Base-by-base conservation (phyloP, 2,888 invertebrate genomes). In the Melinopterus prodromus region DNA sequence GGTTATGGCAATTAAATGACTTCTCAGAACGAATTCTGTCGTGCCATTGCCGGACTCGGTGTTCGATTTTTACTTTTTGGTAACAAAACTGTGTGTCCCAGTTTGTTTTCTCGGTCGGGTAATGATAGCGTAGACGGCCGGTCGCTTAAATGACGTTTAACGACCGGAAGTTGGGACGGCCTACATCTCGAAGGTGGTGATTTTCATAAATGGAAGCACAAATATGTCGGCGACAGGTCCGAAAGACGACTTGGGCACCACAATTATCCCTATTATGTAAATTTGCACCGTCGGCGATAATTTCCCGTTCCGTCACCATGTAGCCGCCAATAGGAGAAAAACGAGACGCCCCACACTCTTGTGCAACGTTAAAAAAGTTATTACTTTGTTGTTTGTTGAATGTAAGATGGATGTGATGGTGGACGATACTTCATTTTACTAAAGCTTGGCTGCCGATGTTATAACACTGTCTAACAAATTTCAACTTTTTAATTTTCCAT, bases 131-230 rank as follows among this genome's bases (percentile, higher is more conserved):
- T 53, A 12, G 53, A 7, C 9, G 53, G 12, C 53, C 12, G 53
- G 53, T 12, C 53, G 53, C 53, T 53, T 53, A 26, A 26, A 26
- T 26, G 26, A 26, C 26, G 26, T 26, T 26, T 26, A 53, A 53
- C 53, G 53, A 53, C 53, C 53, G 53, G 53, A 53, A 53, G 53
- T 53, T 53, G 53, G 26, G 7, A 53, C 53, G 53, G 53, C 53
- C 53, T 53, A 53, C 53, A 53, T 53, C 53, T 53, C 7, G 53
- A 53, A 53, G 53, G 53, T 53, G 53, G 53, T 53, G 53, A 53
- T 53, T 53, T 53, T 53, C 53, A 53, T 53, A 53, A 53, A 53
- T 53, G 53, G 53, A 53, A 53, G 53, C 53, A 53, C 53, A 53
- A 53, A 53, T 53, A 53, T 53, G 53, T 12, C 53, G 9, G 53